Evolutionary conservation across 37 sponge, comb jelly and placozoan species (phyloP), one percentile per base, ranked within the genome.

Genomic region (Hexactinellida sp.): DNA sequence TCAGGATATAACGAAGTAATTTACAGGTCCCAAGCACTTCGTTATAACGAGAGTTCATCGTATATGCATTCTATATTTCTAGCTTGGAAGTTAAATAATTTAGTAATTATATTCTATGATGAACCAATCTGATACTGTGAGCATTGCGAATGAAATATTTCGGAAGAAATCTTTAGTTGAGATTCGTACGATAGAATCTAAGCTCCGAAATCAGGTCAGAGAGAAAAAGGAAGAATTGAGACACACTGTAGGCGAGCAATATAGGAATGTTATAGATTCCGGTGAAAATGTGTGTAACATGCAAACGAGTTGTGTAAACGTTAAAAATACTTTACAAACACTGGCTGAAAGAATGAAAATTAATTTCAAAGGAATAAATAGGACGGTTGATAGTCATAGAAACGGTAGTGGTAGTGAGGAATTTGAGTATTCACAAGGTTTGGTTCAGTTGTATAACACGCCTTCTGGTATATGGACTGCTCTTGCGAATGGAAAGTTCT

Each of bases 251-350:
- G 76, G 76, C 3, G 76, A 63, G 76, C 76, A 63, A 23, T 63
- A 63, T n/a, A 63, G 76, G 76, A 63, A 63, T 28, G 76, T 63
- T n/a, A 63, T 63, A 32, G 76, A 63, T 28, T 63, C 76, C 76
- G 76, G 76, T 5, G 28, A 63, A 23, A 63, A 63, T n/a, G 76
- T 63, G 3, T 7, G 76, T 25, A n/a, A 32, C 76, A 63, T 63
- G 76, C 76, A 63, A 23, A 25, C 25, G 3, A 63, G 34, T 23
- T 63, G 76, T 63, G 13, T n/a, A 7, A 63, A n/a, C 34, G 34
- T 63, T 63, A 63, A 63, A 63, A 25, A 10, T 10, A 32, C 76
- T 23, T 23, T 63, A 7, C 3, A 23, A 23, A 25, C 25, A 3
- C 21, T 63, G 1, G 3, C 76, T 25, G 19, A 63, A n/a, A 7